phyloP scores from a whole-genome alignment of 2,888 invertebrate species.

The Cerceris ruficornis region DNA sequence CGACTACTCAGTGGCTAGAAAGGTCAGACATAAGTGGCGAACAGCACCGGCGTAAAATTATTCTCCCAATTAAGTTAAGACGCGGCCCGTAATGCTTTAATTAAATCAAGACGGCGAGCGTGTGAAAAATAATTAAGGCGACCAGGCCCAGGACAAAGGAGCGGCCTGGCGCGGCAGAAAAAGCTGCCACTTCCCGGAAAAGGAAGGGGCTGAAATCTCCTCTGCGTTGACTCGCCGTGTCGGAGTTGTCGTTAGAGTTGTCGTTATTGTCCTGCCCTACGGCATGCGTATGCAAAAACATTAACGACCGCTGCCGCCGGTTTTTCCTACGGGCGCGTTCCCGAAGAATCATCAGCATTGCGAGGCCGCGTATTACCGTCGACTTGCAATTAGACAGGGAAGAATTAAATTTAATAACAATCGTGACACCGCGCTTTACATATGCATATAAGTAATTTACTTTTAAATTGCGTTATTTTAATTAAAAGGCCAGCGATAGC shows the following conservation, averaged over 20 bases:
- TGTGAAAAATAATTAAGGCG: slow-evolving; percentile 65
- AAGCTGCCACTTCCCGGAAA: slow-evolving; percentile 28
- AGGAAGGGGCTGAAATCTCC: slow-evolving; percentile 38
- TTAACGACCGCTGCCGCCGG: slow-evolving; percentile 26
- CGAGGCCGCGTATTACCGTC: neutral
- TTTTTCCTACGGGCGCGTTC: slow-evolving; percentile 20
- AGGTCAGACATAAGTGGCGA: slow-evolving; percentile 28
- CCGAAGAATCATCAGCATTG: slow-evolving; percentile 47
- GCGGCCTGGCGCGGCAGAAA: slow-evolving; percentile 31
- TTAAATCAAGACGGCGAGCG: slow-evolving; percentile 62
- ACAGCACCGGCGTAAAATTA: slow-evolving; percentile 38
- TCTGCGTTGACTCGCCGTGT: slow-evolving; percentile 25
- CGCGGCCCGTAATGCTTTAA: slow-evolving; percentile 60
- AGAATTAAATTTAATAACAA: slow-evolving; percentile 58
- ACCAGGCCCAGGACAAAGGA: slow-evolving; percentile 48
- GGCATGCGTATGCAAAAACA: slow-evolving; percentile 32
- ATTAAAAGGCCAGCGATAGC: slow-evolving; percentile 46
- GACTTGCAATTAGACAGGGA: slow-evolving; percentile 54
- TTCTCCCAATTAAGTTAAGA: slow-evolving; percentile 61
- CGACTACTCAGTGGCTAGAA: slow-evolving; percentile 58
- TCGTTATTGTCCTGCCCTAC: slow-evolving; percentile 44
- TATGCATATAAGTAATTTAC: slow-evolving; percentile 44
- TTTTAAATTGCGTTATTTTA: slow-evolving; percentile 56
- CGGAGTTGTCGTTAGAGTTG: slow-evolving; percentile 25
- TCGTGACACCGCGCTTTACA: slow-evolving; percentile 22